Base-by-base conservation (phyloP, 2,113 vertebrate genomes). In the Corythaixoides concolor region DNA sequence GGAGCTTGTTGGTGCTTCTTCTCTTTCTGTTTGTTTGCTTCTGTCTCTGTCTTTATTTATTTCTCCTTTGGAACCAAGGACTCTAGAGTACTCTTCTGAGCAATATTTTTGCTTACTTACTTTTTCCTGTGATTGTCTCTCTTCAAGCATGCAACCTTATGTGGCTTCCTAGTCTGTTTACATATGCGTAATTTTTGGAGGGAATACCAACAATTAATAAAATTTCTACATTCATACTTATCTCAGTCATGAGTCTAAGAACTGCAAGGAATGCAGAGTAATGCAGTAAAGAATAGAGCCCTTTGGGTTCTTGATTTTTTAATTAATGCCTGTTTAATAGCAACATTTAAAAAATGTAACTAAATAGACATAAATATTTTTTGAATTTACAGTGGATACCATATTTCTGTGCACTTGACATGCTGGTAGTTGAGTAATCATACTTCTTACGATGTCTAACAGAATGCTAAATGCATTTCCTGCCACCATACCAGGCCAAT, bases 271-370 rank as follows among this genome's bases (percentile, higher is more conserved):
- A 68, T 87, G 12, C 26, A 45, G 26, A 73, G 4, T 53, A 94
- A 63, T 64, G 35, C 20, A 72, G 75, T 49, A 95, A 85, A 92
- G 43, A 93, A 73, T 60, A 89, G 32, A 96, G 32, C 35, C 64
- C 41, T 43, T 50, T 32, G 13, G 32, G 4, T 82, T 92, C n/a
- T 86, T 92, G 21, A 70, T 63, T 84, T 88, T 90, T 93, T 88
- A 74, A 89, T 95, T 94, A 94, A 92, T 92, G 3, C 82, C 28
- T 84, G 41, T 79, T 94, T 83, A 95, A 89, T 89, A 90, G 58
- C 63, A 96, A 66, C 93, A 91, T 93, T 96, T 80, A 0, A 73
- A 82, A 96, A 93, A 93, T 60, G 45, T 92, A 94, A 92, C 53
- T 89, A 95, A 96, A 93, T 91, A 91, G 89, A 89, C 77, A 79